A percentile compares a stretch with the other conserved stretches of the same genome.
These are phyloP conservation scores for Drosophila nigromelanica DNA, from an alignment of 1,140 invertebrate genomes.

Conservation along the genomic window DNA sequence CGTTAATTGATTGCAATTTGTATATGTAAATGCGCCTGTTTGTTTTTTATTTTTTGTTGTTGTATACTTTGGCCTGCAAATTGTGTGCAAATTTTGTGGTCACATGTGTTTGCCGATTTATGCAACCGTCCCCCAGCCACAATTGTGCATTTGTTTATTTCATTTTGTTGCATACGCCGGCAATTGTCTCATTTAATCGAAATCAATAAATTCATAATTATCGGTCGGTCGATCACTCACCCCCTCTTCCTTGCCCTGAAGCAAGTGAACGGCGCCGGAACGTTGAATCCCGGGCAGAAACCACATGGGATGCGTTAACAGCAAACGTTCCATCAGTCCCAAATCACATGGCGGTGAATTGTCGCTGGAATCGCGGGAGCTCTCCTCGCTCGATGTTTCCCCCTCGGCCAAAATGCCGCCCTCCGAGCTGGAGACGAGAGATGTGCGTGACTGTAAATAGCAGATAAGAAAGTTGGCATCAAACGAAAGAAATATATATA, in stretches of 20 bases:
- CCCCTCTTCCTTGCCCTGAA: slow-evolving; percentile 96
- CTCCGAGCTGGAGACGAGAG: slow-evolving; percentile 82
- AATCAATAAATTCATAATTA: slow-evolving; percentile 74
- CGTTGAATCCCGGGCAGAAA: slow-evolving; percentile 96
- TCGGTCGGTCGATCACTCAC: slow-evolving; percentile 85
- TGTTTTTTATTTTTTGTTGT: too few species aligned
- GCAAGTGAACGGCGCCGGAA: slow-evolving; percentile 94
- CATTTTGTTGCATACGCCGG: slow-evolving; percentile 28
- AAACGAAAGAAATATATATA: too few species aligned
- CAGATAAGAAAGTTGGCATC: not conserved
- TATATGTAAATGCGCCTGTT: slow-evolving; percentile 67
- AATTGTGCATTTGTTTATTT: not conserved
- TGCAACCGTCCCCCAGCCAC: slow-evolving; percentile 14
- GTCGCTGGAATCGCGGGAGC: slow-evolving; percentile 73
- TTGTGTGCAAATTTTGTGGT: slow-evolving; percentile 70
- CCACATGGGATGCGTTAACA: slow-evolving; percentile 97
- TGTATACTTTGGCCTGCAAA: slow-evolving; percentile 21
- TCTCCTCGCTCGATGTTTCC: slow-evolving; percentile 83
- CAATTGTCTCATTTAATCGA: slow-evolving; percentile 72
- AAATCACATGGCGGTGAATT: slow-evolving; percentile 89
- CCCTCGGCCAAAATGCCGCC: slow-evolving; percentile 83
- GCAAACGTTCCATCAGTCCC: slow-evolving; percentile 92
- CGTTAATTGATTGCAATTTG: slow-evolving; percentile 79
- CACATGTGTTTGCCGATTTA: slow-evolving; percentile 50
- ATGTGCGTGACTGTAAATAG: slow-evolving; percentile 80